Base-by-base conservation (phyloP, 2,797 vertebrate genomes). In the Hemitrygon akajei region DNA sequence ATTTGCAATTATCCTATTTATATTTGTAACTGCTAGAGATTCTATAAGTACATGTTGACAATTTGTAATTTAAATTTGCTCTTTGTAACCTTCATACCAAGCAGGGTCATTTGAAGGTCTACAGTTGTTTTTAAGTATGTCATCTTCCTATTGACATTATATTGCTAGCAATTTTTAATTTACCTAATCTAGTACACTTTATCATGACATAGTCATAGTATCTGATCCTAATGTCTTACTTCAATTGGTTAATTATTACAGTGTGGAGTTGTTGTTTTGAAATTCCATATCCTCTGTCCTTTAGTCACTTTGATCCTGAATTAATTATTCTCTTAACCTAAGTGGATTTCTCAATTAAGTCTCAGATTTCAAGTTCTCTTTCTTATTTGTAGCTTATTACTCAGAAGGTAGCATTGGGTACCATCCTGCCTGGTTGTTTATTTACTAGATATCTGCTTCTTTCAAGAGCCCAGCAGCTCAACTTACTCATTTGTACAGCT, bases 371-470 rank as follows among this genome's bases (percentile, higher is more conserved):
- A 87, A 60, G 63, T 3, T 37, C 18, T 69, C 16, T 3, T 1
- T 34, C 60, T 89, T 27, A 9, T 34, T 66, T 37, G 11, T 66
- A 86, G 0, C 56, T 16, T 34, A 34, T 7, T 16, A 34, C 30
- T 66, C 60, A 66, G 60, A 89, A 66, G 30, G 20, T 34, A 66
- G 30, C 86, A 66, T 63, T 63, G 58, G 6, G 30, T 69, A 89
- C 63, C n/a, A 89, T 69, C n/a, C 63, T 37, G 16, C 86, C 60
- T 37, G n/a, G n/a, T 89, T 89, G n/a, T 89, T 89, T 89, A 69
- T 66, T 69, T 37, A 69, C 86, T 47, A 69, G 63, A 69, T 69
- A 37, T 37, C 86, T 89, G 30, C 30, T 89, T 63, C n/a, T 69
- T 18, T 37, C 63, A 37, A 22, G 63, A 18, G 86, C 60, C 69